Evolutionary conservation across 2,113 vertebrate species (phyloP).

Genomic region (Montifringilla adamsi): DNA sequence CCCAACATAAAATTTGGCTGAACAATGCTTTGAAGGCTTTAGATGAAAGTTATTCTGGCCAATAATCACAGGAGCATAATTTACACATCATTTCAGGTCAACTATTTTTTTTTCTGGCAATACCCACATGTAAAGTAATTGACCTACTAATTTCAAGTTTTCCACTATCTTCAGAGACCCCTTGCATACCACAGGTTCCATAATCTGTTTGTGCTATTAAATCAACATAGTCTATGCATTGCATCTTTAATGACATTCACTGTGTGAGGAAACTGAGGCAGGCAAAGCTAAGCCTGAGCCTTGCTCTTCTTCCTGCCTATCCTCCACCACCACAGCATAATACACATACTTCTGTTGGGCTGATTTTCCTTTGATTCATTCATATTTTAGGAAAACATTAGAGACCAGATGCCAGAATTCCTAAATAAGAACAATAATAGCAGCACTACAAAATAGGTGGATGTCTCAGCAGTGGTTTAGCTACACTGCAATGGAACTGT

Average conservation of each 20-base stretch:
- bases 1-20: neutral
- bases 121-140: neutral
- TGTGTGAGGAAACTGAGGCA: accelerated
- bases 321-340: neutral
- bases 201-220: neutral
- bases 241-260: neutral
- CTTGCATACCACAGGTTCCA: neutral
- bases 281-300: neutral
- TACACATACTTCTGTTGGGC: neutral
- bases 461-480: neutral
- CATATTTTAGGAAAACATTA: neutral
- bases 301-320: neutral
- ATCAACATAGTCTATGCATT: accelerated
- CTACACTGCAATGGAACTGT: neutral
- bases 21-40: neutral
- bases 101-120: neutral
- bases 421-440: neutral
- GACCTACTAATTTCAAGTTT: neutral
- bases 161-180: neutral
- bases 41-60: neutral
- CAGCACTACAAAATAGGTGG: neutral
- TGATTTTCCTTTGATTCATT: neutral
- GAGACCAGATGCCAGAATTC: neutral
- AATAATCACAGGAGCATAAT: neutral
- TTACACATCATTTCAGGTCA: neutral